Conservation (phyloP, 2,113 vertebrate genomes). For the Potamarius usumacintae region DNA sequence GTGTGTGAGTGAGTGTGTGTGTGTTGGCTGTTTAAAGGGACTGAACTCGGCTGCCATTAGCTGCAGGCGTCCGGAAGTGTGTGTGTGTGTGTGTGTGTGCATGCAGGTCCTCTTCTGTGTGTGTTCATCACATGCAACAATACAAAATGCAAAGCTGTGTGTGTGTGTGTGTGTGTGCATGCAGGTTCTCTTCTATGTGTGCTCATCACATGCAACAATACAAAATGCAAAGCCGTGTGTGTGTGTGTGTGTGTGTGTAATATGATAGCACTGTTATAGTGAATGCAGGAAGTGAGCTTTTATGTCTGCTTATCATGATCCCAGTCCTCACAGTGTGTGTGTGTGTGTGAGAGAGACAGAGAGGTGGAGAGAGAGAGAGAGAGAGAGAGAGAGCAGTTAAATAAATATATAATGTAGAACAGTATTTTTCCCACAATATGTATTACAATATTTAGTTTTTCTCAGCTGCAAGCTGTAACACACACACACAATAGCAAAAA, state of each 20-base stretch:
- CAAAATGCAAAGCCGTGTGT: neutral
- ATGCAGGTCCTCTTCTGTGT: neutral
- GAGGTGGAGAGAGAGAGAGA: neutral
- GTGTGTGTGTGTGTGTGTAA: conserved; percentile 5
- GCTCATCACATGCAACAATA: neutral
- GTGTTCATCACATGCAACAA: conserved; percentile 3
- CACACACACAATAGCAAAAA: neutral
- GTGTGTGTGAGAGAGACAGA: conserved; percentile 21
- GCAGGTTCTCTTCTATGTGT: neutral
- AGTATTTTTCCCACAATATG: neutral
- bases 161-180: conserved; percentile 2
- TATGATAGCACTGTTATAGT: conserved; percentile 5
- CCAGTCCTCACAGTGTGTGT: neutral
- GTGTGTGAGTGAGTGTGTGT: neutral
- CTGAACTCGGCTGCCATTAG: conserved; percentile 18
- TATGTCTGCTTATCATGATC: neutral
- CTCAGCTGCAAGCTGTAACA: neutral
- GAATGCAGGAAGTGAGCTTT: conserved; percentile 21
- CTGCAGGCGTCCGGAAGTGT: conserved; percentile 11
- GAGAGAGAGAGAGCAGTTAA: neutral
- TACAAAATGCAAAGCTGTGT: neutral
- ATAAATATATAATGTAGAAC: neutral
- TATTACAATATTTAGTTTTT: neutral
- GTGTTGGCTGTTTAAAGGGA: conserved; percentile 24
- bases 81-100: conserved; percentile 35